Conservation (phyloP, 2,113 vertebrate species). For the Chaenogobius annularis region DNA sequence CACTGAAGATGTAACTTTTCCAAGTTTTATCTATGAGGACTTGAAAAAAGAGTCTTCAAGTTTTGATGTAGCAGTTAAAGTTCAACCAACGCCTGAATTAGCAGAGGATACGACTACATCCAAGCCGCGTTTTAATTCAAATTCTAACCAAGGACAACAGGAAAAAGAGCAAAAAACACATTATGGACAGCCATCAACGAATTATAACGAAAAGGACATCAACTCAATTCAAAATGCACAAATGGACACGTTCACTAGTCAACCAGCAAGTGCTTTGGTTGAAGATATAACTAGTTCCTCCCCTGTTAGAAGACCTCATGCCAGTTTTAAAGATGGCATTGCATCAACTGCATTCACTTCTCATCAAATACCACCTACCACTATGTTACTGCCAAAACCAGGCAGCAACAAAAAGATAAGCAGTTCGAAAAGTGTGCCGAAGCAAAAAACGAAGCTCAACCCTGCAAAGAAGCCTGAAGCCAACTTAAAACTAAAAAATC, state of each 20-base stretch:
- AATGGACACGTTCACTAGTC: constrained; percentile 7
- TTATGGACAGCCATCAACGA: background rate
- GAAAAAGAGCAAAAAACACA: background rate
- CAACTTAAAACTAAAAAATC: constrained; percentile 29
- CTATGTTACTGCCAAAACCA: constrained; percentile 1
- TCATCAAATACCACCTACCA: constrained; percentile 17
- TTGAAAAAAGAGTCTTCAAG: background rate
- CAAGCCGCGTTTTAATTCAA: background rate
- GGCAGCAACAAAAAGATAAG: constrained; percentile 31
- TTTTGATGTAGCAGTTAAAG: background rate
- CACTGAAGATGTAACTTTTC: background rate
- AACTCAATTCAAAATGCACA: background rate
- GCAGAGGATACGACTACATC: background rate
- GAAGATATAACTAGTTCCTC: background rate
- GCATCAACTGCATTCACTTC: constrained; percentile 15
- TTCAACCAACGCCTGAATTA: background rate
- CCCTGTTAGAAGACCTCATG: background rate
- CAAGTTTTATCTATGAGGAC: background rate
- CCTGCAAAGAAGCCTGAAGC: constrained; percentile 30
- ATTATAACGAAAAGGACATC: background rate
- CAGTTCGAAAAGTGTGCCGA: constrained; percentile 31
- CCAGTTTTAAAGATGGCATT: constrained; percentile 5
- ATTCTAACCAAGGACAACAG: background rate
- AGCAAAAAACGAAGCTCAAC: constrained; percentile 7
- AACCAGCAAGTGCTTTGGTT: constrained; percentile 1